Conservation (phyloP, 2,888 invertebrate species). For the Julus scanicus region DNA sequence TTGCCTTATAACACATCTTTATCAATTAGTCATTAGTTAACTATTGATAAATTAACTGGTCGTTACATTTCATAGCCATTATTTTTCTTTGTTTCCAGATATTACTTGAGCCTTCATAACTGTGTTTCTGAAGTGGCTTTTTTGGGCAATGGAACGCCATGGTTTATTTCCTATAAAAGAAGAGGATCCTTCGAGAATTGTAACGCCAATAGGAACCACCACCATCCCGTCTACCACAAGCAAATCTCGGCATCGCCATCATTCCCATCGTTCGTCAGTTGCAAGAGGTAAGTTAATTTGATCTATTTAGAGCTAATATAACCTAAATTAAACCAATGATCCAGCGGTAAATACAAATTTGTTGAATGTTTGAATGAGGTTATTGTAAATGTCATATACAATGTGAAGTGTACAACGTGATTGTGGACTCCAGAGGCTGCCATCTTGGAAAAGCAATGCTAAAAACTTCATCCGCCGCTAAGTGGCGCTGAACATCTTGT, state of each 20-base stretch:
- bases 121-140: background rate
- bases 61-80: background rate
- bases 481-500: too few species aligned
- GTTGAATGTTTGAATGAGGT: too few species aligned
- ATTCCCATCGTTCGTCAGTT: background rate
- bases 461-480: too few species aligned
- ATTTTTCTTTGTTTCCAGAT: background rate
- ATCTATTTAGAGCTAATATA: too few species aligned
- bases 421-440: too few species aligned
- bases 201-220: background rate
- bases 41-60: too few species aligned
- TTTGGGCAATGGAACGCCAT: conserved; percentile 18
- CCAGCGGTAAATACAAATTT: too few species aligned
- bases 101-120: background rate
- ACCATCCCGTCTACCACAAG: background rate
- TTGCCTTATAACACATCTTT: too few species aligned
- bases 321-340: background rate
- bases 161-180: conserved; percentile 35
- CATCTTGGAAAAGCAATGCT: too few species aligned
- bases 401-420: too few species aligned
- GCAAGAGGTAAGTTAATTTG: background rate
- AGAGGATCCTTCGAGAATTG: conserved; percentile 29
- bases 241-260: background rate
- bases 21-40: too few species aligned
- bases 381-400: too few species aligned